Evolutionary conservation across 2,797 vertebrate genomes (phyloP).

Genomic region (Galago senegalensis): DNA sequence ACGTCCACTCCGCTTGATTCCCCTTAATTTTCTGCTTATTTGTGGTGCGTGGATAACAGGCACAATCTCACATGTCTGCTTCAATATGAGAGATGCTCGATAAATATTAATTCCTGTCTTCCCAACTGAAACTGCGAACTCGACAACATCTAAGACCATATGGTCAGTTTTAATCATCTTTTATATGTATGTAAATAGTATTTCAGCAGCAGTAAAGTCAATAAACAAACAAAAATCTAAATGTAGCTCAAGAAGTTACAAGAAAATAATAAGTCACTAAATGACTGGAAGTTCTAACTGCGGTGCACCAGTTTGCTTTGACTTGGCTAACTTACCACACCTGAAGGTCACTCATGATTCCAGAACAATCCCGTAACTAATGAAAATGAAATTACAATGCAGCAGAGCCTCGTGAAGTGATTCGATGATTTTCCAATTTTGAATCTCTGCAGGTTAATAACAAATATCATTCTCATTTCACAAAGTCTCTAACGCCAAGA

Average conservation of each 20-base stretch:
- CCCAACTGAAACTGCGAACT: background rate
- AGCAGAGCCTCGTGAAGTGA: background rate
- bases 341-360: background rate
- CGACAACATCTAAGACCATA: background rate
- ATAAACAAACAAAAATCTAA: background rate
- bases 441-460: background rate
- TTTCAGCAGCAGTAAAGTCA: background rate
- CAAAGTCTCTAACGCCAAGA: background rate
- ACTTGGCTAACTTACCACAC: conserved; percentile 19
- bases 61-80: background rate
- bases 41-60: background rate
- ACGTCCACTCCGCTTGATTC: background rate
- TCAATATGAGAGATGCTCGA: background rate
- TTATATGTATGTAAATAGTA: background rate
- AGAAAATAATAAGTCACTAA: background rate
- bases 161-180: background rate
- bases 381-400: conserved; percentile 62
- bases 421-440: conserved; percentile 49
- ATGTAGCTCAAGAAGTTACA: conserved; percentile 8
- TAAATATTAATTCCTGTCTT: conserved; percentile 18
- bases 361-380: conserved; percentile 1
- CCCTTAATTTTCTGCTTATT: background rate
- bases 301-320: background rate
- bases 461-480: conserved; percentile 37
- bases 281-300: background rate